Evolutionary conservation across 35 echinoderm and acorn worm species (phyloP).

Genomic region (Amphiura filiformis): DNA sequence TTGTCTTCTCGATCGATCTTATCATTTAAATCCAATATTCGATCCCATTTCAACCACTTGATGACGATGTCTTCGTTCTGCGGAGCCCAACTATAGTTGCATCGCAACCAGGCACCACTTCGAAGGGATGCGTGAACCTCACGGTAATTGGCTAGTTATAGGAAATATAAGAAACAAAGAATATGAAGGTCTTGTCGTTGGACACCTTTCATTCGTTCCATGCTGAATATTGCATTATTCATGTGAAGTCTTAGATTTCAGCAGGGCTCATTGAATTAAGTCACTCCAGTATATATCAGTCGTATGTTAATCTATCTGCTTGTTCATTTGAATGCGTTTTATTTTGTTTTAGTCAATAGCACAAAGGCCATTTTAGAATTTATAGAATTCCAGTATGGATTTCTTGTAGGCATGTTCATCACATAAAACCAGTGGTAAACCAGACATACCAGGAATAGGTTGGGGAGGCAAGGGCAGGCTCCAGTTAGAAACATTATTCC

Average conservation of each 20-base stretch:
- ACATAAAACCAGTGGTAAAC: too few species aligned
- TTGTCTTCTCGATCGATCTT: neutral
- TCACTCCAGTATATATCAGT: neutral
- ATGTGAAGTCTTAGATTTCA: neutral
- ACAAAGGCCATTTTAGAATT: too few species aligned
- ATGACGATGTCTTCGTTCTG: neutral
- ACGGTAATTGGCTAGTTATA: conserved; percentile 21
- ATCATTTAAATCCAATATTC: neutral
- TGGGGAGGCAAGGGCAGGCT: too few species aligned
- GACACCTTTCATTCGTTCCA: neutral
- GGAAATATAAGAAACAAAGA: neutral
- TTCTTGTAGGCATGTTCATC: too few species aligned
- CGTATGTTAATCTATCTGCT: neutral
- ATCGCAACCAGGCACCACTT: conserved; percentile 6
- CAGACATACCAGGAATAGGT: too few species aligned
- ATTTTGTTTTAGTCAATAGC: too few species aligned
- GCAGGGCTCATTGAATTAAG: neutral
- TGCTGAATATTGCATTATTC: neutral
- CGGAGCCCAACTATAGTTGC: neutral
- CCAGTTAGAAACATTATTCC: too few species aligned
- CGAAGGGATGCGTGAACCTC: neutral
- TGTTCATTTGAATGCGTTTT: too few species aligned
- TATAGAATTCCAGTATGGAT: too few species aligned
- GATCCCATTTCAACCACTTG: conserved; percentile 1
- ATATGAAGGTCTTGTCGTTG: neutral